A percentile compares a stretch with the other conserved stretches of the same genome.
phyloP scores from a whole-genome alignment of 2,113 vertebrate genomes.

The Thunnus maccoyii region DNA sequence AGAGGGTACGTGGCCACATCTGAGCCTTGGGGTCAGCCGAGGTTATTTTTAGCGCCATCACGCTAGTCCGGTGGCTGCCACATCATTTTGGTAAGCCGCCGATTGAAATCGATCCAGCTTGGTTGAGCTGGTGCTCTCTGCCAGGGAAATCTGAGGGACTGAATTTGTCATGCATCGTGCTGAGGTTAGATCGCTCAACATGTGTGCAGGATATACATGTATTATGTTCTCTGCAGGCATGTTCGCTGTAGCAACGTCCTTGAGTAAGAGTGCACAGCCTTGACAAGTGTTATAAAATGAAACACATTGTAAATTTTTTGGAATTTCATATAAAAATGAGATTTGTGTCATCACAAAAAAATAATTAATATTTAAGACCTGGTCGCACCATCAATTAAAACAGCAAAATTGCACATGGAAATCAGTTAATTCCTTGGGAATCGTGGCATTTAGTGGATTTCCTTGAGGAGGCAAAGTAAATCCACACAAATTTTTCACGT shows the following conservation, averaged over 20 bases:
- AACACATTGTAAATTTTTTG: neutral
- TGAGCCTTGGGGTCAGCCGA: conserved; percentile 56
- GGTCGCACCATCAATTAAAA: too few species aligned
- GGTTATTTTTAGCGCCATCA: conserved; percentile 79
- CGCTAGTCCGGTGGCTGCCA: conserved; percentile 66
- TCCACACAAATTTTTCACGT: too few species aligned
- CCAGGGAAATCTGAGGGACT: conserved; percentile 62
- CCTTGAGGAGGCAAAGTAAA: too few species aligned
- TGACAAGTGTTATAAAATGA: neutral
- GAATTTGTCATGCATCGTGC: conserved; percentile 55
- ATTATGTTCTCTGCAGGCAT: conserved; percentile 40
- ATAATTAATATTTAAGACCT: too few species aligned
- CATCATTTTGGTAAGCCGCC: conserved; percentile 79
- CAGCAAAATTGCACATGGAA: too few species aligned
- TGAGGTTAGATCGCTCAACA: conserved; percentile 59
- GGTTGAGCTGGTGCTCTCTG: conserved; percentile 57
- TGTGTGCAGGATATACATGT: conserved; percentile 35
- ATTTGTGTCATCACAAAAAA: neutral
- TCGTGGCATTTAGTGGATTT: too few species aligned
- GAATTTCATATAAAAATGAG: neutral
- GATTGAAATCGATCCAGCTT: conserved; percentile 79
- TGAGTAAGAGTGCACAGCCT: conserved; percentile 1
- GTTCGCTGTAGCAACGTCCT: conserved; percentile 11
- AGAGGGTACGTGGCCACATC: conserved; percentile 77
- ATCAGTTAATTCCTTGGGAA: too few species aligned